These are phyloP conservation scores for Hippocampus kuda DNA, from an alignment of 2,797 vertebrate genomes.

Conservation along the genomic window DNA sequence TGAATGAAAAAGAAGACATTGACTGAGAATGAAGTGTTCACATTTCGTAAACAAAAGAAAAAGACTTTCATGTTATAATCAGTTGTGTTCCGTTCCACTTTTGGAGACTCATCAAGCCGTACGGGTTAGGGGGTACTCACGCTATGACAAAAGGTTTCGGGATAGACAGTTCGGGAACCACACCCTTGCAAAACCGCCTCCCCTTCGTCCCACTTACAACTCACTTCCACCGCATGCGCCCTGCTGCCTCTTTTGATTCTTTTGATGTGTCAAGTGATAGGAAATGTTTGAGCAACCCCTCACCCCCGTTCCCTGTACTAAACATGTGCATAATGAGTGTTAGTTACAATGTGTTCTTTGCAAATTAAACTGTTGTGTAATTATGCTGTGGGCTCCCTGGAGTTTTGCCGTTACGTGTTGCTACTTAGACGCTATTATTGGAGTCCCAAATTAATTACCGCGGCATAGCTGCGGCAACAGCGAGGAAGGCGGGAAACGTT, in stretches of 20 bases:
- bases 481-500: conserved; percentile 12
- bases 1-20: no score
- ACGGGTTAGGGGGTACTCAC: no score
- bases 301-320: conserved; percentile 28
- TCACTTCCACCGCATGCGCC: conserved; percentile 7
- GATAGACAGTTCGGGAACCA: background rate
- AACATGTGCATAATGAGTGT: conserved; percentile 31
- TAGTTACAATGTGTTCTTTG: conserved; percentile 50
- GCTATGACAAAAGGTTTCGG: no score
- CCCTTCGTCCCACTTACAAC: conserved; percentile 30
- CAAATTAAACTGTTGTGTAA: conserved; percentile 58
- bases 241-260: conserved; percentile 10
- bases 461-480: conserved; percentile 26
- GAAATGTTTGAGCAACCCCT: conserved; percentile 30
- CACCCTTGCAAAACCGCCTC: conserved; percentile 14
- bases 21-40: no score
- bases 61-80: no score
- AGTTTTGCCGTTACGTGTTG: conserved; percentile 46
- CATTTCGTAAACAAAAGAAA: no score
- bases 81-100: no score
- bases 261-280: conserved; percentile 37
- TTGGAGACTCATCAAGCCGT: no score
- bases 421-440: conserved; percentile 54
- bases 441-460: conserved; percentile 52
- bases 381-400: conserved; percentile 39